A percentile compares a stretch with the other conserved stretches of the same genome.
These are phyloP conservation scores for Pangasius djambal DNA, from an alignment of 2,797 vertebrate genomes.

Conservation along the genomic window DNA sequence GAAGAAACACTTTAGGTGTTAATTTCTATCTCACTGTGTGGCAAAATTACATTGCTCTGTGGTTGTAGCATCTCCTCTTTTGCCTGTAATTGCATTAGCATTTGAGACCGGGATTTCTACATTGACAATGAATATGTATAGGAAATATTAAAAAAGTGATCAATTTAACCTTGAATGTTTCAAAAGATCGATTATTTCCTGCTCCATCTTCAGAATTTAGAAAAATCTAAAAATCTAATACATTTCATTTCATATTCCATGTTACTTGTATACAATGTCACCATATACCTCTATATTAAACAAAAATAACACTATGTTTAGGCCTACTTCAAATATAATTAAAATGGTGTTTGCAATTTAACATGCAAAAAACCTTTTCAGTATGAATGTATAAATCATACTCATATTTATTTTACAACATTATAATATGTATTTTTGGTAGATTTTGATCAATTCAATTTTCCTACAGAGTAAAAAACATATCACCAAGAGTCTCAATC, in stretches of 20 bases:
- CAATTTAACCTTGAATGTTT: background rate
- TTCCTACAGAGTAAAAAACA: background rate
- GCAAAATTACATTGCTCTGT: background rate
- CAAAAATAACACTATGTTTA: background rate
- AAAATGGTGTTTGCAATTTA: background rate
- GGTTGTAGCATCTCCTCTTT: background rate
- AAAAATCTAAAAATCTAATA: background rate
- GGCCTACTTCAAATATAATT: background rate
- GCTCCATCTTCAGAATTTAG: background rate
- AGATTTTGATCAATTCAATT: background rate
- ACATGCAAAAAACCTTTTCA: background rate
- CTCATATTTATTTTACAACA: background rate
- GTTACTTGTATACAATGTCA: background rate
- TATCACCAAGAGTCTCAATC: background rate
- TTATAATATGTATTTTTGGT: background rate
- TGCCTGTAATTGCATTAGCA: background rate
- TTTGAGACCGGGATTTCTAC: background rate
- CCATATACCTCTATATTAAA: background rate
- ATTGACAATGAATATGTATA: background rate
- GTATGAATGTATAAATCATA: background rate
- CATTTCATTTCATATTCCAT: background rate
- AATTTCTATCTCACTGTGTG: conserved; percentile 21
- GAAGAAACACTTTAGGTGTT: conserved; percentile 20
- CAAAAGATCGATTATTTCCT: background rate
- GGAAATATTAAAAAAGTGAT: background rate